Evolutionary conservation across 2,113 vertebrate species (phyloP).

Genomic region (Macrotus californicus): DNA sequence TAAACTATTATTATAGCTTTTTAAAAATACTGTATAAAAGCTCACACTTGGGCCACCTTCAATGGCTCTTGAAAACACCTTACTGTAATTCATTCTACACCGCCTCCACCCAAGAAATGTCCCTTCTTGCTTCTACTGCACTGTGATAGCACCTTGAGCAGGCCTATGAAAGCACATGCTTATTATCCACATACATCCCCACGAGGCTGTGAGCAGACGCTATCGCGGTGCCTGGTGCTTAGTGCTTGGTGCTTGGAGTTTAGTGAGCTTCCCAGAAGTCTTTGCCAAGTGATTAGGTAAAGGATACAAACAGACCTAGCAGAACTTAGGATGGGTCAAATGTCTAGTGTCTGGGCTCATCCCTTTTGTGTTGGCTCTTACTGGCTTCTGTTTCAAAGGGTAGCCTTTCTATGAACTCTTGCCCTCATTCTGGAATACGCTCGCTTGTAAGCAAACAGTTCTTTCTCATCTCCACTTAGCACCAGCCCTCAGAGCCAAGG

Average conservation of each 20-base stretch:
- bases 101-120: background rate
- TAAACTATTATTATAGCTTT: background rate
- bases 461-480: background rate
- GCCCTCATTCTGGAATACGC: background rate
- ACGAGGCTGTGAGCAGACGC: background rate
- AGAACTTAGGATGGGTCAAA: background rate
- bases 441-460: background rate
- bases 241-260: too few relatives aligned
- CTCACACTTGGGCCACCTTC: background rate
- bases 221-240: background rate
- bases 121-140: background rate
- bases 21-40: background rate
- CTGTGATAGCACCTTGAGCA: background rate
- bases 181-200: accelerated
- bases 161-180: background rate
- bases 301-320: background rate
- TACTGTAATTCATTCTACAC: background rate
- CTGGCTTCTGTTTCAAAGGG: background rate
- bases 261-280: background rate
- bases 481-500: background rate
- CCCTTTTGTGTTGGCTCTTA: background rate
- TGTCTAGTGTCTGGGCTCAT: background rate
- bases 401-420: conserved; percentile 17
- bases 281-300: background rate
- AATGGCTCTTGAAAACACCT: background rate